Evolutionary conservation across 2,797 vertebrate species (phyloP).

Genomic region (Betta splendens): DNA sequence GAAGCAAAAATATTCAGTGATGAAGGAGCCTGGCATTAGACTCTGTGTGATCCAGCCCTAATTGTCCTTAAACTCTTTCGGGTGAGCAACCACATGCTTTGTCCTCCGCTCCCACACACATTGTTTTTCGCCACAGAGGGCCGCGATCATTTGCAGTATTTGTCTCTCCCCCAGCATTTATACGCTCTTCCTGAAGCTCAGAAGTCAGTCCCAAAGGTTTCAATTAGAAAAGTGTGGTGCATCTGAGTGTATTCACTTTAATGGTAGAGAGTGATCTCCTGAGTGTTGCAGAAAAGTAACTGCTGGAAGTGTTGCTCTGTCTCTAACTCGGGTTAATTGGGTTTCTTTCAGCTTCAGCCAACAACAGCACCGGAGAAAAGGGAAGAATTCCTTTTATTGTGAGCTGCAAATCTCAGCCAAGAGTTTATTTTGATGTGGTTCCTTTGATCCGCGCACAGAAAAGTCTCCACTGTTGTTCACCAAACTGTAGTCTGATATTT

Average conservation of each 20-base stretch:
- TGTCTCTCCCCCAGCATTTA: conserved; percentile 73
- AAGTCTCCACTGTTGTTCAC: conserved; percentile 27
- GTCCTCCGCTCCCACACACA: conserved; percentile 19
- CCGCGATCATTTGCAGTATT: conserved; percentile 73
- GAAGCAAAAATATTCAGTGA: conserved; percentile 10
- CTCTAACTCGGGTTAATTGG: conserved; percentile 84
- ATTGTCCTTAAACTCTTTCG: conserved; percentile 18
- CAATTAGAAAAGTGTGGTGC: conserved; percentile 82
- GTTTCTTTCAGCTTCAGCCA: conserved; percentile 75
- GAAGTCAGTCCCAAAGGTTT: conserved; percentile 83
- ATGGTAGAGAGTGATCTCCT: conserved; percentile 79
- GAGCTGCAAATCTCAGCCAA: conserved; percentile 63
- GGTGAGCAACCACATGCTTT: conserved; percentile 23
- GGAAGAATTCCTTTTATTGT: conserved; percentile 60
- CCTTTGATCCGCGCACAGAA: conserved; percentile 42
- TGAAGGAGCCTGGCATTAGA: background rate
- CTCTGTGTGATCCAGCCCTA: conserved; percentile 3
- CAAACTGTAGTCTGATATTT: background rate
- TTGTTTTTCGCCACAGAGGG: conserved; percentile 55
- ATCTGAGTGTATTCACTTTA: conserved; percentile 78
- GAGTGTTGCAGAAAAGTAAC: conserved; percentile 73
- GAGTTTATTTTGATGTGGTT: conserved; percentile 56
- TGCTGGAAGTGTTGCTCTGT: conserved; percentile 69
- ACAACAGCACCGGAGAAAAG: conserved; percentile 50
- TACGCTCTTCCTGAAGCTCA: conserved; percentile 68